These are phyloP conservation scores for Epirrhoe tristata DNA, from an alignment of 2,888 invertebrate species.

Conservation along the genomic window DNA sequence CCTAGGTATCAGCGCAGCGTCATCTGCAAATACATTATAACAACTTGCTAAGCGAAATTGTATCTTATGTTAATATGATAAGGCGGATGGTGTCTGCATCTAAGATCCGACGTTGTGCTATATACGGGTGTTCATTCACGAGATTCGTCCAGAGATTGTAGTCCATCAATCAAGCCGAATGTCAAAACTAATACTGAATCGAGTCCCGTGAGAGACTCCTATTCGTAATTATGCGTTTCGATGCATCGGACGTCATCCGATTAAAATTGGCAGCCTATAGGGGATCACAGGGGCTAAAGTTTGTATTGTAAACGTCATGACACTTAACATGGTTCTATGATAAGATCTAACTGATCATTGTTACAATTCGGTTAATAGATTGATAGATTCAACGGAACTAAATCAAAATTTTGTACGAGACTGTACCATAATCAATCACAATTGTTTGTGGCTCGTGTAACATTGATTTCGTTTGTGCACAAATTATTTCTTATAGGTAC, in stretches of 20 bases:
- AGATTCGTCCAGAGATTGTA: constrained; percentile 80
- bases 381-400: constrained; percentile 22
- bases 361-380: constrained; percentile 29
- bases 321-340: constrained; percentile 40
- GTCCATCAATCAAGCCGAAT: constrained; percentile 83
- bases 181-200: constrained; percentile 84
- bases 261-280: constrained; percentile 83
- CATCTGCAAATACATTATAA: constrained; percentile 53
- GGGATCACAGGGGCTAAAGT: constrained; percentile 59
- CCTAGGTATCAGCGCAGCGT: constrained; percentile 65
- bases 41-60: constrained; percentile 21
- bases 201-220: constrained; percentile 79
- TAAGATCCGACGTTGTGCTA: constrained; percentile 49
- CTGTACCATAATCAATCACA: constrained; percentile 6
- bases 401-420: constrained; percentile 17
- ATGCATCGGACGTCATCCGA: constrained; percentile 79
- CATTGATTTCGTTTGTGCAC: not conserved
- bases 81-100: constrained; percentile 11
- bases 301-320: constrained; percentile 38
- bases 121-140: constrained; percentile 79
- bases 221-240: constrained; percentile 81
- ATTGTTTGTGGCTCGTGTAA: not conserved
- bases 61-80: constrained; percentile 21
- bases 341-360: constrained; percentile 28
- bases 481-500: too few species aligned